Evolutionary conservation across 2,113 vertebrate species (phyloP).

Genomic region (Mus pahari): DNA sequence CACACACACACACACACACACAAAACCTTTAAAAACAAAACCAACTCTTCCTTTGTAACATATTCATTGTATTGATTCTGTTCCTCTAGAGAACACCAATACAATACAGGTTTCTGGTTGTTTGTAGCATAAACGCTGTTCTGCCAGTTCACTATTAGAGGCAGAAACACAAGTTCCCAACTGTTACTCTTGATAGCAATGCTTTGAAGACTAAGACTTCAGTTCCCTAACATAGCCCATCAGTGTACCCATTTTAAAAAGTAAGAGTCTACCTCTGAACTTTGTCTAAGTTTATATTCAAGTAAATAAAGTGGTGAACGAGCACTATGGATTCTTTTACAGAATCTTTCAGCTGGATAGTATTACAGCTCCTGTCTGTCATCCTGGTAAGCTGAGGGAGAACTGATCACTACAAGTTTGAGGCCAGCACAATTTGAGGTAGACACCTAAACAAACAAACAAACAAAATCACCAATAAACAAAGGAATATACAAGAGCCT

Average conservation of each 20-base stretch:
- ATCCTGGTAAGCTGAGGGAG: not conserved
- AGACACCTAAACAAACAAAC: not conserved
- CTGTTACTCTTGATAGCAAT: slow-evolving; percentile 1
- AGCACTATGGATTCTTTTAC: slow-evolving; percentile 13
- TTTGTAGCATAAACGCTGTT: not conserved
- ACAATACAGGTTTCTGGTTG: not conserved
- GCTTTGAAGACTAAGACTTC: slow-evolving; percentile 15
- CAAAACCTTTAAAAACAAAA: not conserved
- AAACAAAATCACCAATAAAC: not conserved
- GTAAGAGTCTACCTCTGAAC: not conserved
- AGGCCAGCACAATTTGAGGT: not conserved
- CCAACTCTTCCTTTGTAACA: not conserved
- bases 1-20: no score
- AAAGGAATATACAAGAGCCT: not conserved
- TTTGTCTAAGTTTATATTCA: slow-evolving; percentile 31
- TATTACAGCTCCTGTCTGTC: not conserved
- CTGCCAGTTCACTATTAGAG: not conserved
- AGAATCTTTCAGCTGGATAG: not conserved
- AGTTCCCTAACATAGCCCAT: slow-evolving; percentile 36
- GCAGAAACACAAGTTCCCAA: slow-evolving; percentile 23
- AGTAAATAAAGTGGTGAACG: slow-evolving; percentile 39
- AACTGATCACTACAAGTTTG: not conserved
- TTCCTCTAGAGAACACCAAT: not conserved
- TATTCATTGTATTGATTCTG: not conserved
- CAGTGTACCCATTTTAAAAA: no score